Evolutionary conservation across 37 sponge, comb jelly and placozoan genomes (phyloP).

Genomic region (Crambe crambe): DNA sequence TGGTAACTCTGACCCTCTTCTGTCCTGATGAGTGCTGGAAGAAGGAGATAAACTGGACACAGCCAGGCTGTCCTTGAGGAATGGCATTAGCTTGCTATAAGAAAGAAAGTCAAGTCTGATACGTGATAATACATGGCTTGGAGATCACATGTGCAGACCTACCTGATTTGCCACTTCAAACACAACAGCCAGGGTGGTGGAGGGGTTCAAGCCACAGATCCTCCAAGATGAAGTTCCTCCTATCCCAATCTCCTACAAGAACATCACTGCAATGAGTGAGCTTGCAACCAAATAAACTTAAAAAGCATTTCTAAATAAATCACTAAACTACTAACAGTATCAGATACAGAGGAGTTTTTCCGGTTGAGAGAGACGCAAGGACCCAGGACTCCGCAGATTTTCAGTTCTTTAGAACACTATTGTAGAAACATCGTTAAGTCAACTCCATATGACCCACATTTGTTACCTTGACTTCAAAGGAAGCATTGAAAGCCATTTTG

Average conservation of each 20-base stretch:
- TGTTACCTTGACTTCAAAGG: slow-evolving; percentile 92
- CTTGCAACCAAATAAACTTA: no score
- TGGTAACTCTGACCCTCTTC: slow-evolving; percentile 96
- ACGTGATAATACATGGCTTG: no score
- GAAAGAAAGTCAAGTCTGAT: not conserved
- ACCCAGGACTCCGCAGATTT: slow-evolving; percentile 89
- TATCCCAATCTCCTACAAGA: slow-evolving; percentile 89
- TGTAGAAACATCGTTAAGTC: not conserved
- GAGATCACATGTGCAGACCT: not conserved
- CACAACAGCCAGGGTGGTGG: slow-evolving; percentile 79
- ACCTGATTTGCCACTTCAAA: slow-evolving; percentile 95
- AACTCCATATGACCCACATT: no score
- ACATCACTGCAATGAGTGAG: no score
- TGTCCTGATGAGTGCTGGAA: slow-evolving; percentile 94
- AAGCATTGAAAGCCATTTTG: slow-evolving; percentile 93
- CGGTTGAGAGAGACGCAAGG: slow-evolving; percentile 88
- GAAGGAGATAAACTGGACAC: slow-evolving; percentile 95
- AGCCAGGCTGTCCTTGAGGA: slow-evolving; percentile 86
- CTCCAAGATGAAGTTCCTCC: slow-evolving; percentile 95
- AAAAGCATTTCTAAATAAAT: no score
- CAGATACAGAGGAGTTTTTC: slow-evolving; percentile 79
- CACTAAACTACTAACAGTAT: slow-evolving; percentile 73
- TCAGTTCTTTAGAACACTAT: slow-evolving; percentile 87
- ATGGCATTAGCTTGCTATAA: slow-evolving; percentile 77
- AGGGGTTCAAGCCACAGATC: slow-evolving; percentile 85